Evolutionary conservation across 2,113 vertebrate genomes (phyloP).

Genomic region (Xyliphius kryptos): DNA sequence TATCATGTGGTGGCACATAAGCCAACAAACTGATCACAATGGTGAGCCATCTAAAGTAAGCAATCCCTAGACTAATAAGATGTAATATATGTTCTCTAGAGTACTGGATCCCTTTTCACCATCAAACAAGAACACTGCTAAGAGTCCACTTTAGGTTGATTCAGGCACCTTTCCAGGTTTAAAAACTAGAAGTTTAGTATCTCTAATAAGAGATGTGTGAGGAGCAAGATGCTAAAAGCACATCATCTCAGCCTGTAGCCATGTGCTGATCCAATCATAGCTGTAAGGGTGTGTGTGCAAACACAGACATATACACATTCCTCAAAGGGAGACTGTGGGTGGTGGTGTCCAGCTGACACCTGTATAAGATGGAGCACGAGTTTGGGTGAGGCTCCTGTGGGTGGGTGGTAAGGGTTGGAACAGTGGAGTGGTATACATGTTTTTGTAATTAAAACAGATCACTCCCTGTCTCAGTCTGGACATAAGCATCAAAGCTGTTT

Average conservation of each 20-base stretch:
- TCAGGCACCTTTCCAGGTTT: too few species aligned
- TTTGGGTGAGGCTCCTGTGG: slow-evolving; percentile 17
- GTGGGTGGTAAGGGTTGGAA: slow-evolving; percentile 23
- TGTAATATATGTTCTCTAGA: too few species aligned
- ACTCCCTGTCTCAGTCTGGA: slow-evolving; percentile 28
- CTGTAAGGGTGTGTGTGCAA: slow-evolving; percentile 7
- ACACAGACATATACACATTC: slow-evolving; percentile 9
- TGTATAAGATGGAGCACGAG: slow-evolving; percentile 17
- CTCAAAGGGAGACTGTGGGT: slow-evolving; percentile 23
- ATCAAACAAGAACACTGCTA: too few species aligned
- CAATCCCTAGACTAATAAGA: too few species aligned
- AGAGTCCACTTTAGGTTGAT: too few species aligned
- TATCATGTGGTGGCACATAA: too few species aligned
- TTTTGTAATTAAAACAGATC: slow-evolving; percentile 28
- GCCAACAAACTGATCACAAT: too few species aligned
- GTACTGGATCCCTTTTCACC: too few species aligned
- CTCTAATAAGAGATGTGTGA: too few species aligned
- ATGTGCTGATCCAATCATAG: slow-evolving; percentile 6
- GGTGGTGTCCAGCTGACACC: slow-evolving; percentile 39
- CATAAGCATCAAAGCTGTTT: slow-evolving; percentile 8
- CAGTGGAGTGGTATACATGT: slow-evolving; percentile 10
- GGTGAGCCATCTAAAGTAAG: too few species aligned
- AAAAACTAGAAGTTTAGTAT: too few species aligned
- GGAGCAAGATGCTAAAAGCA: background rate
- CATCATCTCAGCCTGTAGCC: slow-evolving; percentile 4